Conservation (phyloP, 2,888 invertebrate genomes). For the Callinectes sapidus region DNA sequence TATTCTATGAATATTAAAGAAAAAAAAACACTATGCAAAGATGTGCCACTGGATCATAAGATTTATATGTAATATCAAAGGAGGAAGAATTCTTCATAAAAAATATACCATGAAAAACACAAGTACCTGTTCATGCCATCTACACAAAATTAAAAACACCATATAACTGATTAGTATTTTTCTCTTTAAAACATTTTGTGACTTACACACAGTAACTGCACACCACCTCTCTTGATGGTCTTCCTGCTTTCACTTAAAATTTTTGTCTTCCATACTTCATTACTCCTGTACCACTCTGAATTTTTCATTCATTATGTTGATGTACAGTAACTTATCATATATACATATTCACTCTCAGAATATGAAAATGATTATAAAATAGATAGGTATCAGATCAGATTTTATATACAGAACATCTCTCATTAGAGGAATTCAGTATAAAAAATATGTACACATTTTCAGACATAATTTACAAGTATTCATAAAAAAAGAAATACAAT, state of each 20-base stretch:
- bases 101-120: too few species aligned
- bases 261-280: not conserved
- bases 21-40: too few species aligned
- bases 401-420: not conserved
- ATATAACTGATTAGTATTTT: not conserved
- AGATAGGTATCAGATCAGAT: not conserved
- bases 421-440: not conserved
- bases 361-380: not conserved
- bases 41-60: too few species aligned
- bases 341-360: not conserved
- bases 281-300: not conserved
- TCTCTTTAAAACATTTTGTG: not conserved
- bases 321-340: too few species aligned
- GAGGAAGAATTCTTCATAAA: too few species aligned
- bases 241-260: not conserved
- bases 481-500: not conserved
- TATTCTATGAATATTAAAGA: too few species aligned
- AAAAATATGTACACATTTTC: slow-evolving; percentile 11
- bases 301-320: not conserved
- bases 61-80: too few species aligned
- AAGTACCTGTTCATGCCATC: too few species aligned
- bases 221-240: not conserved
- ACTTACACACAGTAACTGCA: not conserved
- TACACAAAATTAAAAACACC: too few species aligned
- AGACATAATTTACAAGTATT: not conserved